These are phyloP conservation scores for Synanceia verrucosa DNA, from an alignment of 2,797 vertebrate genomes.

Conservation along the genomic window DNA sequence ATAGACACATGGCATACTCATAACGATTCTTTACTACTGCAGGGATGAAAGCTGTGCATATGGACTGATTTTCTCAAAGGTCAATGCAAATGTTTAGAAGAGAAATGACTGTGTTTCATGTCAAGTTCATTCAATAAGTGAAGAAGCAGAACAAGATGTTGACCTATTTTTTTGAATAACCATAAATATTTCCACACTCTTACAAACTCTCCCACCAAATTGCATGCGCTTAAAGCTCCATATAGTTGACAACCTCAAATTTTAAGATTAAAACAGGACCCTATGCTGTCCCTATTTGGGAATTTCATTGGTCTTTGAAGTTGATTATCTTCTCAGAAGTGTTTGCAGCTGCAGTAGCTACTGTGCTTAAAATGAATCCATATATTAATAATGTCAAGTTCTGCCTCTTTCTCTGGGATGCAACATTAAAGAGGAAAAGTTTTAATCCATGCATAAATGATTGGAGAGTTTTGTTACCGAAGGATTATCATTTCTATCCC, in stretches of 20 bases:
- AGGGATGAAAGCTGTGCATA: conserved; percentile 1
- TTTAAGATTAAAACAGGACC: conserved; percentile 35
- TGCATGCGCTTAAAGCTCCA: conserved; percentile 5
- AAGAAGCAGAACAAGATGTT: neutral
- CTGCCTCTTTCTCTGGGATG: conserved; percentile 39
- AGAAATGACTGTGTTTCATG: conserved; percentile 8
- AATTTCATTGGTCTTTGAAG: conserved; percentile 56
- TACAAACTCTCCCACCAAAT: conserved; percentile 2
- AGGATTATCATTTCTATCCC: conserved; percentile 56
- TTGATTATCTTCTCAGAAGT: conserved; percentile 55
- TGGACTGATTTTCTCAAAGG: conserved; percentile 26
- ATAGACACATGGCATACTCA: neutral
- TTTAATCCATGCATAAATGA: conserved; percentile 66
- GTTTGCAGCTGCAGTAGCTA: conserved; percentile 45
- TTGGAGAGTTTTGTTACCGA: conserved; percentile 58
- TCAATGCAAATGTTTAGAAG: too few species aligned
- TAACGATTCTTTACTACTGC: conserved; percentile 20
- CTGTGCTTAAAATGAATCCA: conserved; percentile 68
- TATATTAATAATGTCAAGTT: conserved; percentile 65
- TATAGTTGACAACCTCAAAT: conserved; percentile 3
- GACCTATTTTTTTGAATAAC: neutral
- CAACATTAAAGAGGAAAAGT: conserved; percentile 51
- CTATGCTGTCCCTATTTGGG: conserved; percentile 30
- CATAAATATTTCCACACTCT: neutral
- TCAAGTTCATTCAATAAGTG: conserved; percentile 1